Percentiles rank a stretch among this genome's conserved stretches.
Evolutionary conservation across 2,888 invertebrate species (phyloP).

Genomic region (Rhagonycha lutea): DNA sequence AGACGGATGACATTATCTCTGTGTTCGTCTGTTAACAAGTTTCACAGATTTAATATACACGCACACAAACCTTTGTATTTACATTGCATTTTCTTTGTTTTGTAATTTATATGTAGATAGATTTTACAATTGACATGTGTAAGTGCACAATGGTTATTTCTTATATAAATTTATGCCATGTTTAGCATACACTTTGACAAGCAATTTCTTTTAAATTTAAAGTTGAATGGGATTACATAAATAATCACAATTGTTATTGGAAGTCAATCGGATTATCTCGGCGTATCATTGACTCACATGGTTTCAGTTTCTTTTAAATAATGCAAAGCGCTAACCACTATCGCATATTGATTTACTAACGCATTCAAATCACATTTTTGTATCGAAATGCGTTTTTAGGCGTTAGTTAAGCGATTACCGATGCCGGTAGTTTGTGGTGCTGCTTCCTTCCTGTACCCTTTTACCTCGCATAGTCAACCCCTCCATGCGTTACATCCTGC

Average conservation of each 20-base stretch:
- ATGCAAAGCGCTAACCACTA: too few relatives aligned
- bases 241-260: background rate
- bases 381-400: constrained; percentile 17
- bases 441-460: constrained; percentile 44
- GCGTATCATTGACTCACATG: background rate
- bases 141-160: background rate
- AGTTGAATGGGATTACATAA: background rate
- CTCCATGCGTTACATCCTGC: constrained; percentile 43
- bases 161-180: background rate
- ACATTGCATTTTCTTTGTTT: background rate
- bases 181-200: background rate
- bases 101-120: background rate
- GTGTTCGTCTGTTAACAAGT: background rate
- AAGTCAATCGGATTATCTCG: background rate
- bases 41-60: background rate
- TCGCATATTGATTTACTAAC: background rate
- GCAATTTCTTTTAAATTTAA: background rate
- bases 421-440: constrained; percentile 39
- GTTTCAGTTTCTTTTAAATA: background rate
- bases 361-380: background rate
- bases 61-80: background rate
- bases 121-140: background rate
- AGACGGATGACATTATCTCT: background rate
- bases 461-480: constrained; percentile 33
- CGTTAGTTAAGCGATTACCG: constrained; percentile 32